phyloP scores from a whole-genome alignment of 2,797 vertebrate genomes.

The Leuciscus waleckii region DNA sequence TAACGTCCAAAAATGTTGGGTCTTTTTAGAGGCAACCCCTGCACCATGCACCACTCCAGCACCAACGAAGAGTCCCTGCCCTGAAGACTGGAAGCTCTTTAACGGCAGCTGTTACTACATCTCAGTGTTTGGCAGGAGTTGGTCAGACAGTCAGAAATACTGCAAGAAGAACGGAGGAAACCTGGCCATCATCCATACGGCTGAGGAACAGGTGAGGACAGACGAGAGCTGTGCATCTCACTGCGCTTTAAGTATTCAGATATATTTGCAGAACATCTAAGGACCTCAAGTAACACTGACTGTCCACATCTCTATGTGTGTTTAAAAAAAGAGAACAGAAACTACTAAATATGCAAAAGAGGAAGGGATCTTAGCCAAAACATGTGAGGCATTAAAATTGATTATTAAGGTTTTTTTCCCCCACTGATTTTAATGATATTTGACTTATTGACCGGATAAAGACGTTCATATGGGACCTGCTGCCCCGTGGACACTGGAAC shows the following conservation, averaged over 20 bases:
- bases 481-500: conserved; percentile 76
- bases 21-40: conserved; percentile 24
- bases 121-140: conserved; percentile 41
- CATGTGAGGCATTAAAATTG: not conserved
- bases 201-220: conserved; percentile 73
- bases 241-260: not conserved
- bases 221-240: not conserved
- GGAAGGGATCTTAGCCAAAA: not conserved
- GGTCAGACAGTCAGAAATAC: conserved; percentile 57
- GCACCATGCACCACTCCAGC: not conserved
- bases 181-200: conserved; percentile 74
- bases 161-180: conserved; percentile 68
- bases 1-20: not conserved
- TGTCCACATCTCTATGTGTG: not conserved
- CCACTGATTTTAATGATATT: not conserved
- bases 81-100: conserved; percentile 66
- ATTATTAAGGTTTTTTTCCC: not conserved
- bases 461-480: conserved; percentile 74
- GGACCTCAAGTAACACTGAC: not conserved
- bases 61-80: conserved; percentile 51
- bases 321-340: not conserved
- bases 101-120: conserved; percentile 74
- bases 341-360: not conserved
- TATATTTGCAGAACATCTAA: not conserved
- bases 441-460: conserved; percentile 38